These are phyloP conservation scores for Lasioglossum albipes DNA, from an alignment of 1,140 invertebrate genomes.

Conservation along the genomic window DNA sequence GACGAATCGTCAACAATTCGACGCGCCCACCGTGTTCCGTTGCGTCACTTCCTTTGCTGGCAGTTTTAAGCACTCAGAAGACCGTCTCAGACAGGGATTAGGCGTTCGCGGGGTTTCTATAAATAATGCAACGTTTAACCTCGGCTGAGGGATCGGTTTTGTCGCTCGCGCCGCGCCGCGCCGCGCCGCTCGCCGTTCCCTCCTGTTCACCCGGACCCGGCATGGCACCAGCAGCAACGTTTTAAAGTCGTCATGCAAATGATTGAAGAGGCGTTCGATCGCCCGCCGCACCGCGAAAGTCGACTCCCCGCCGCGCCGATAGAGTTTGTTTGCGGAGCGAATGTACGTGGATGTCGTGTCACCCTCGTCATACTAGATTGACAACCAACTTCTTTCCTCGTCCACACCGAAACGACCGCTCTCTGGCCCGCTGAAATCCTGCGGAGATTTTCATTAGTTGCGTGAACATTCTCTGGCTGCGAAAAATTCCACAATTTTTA, in stretches of 20 bases:
- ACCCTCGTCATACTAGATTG: too few relatives aligned
- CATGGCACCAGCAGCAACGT: neutral
- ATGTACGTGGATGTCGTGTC: neutral
- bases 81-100: conserved; percentile 66
- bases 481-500: too few relatives aligned
- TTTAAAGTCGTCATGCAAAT: conserved; percentile 46
- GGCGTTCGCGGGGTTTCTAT: conserved; percentile 64
- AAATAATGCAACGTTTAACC: conserved; percentile 65
- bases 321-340: neutral
- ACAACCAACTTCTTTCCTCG: too few relatives aligned
- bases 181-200: too few relatives aligned
- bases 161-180: neutral
- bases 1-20: conserved; percentile 57
- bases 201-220: neutral
- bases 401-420: too few relatives aligned
- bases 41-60: neutral
- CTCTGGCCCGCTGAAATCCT: too few relatives aligned
- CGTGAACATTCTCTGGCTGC: too few relatives aligned
- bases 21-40: conserved; percentile 7
- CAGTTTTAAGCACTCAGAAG: conserved; percentile 55
- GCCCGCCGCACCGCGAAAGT: neutral
- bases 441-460: too few relatives aligned
- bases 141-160: conserved; percentile 39
- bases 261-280: conserved; percentile 13
- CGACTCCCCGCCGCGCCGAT: neutral